Percentiles rank a stretch among this genome's conserved stretches.
Conservation (phyloP, 2,888 invertebrate genomes). For the Drosophila yooni region DNA sequence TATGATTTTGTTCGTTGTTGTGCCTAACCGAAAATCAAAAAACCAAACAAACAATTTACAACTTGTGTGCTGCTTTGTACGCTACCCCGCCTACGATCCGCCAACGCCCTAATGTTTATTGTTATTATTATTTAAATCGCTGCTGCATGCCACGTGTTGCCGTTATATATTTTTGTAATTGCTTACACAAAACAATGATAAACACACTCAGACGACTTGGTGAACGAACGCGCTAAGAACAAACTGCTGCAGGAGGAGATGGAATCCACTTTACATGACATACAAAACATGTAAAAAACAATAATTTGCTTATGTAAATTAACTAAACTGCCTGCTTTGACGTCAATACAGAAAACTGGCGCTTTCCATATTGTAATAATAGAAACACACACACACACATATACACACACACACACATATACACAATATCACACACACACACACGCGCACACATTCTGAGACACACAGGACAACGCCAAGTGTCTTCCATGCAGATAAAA, state of each 20-base stretch:
- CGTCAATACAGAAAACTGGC: constrained; percentile 77
- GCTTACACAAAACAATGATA: constrained; percentile 42
- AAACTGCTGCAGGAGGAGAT: constrained; percentile 98
- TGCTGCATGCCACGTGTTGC: constrained; percentile 60
- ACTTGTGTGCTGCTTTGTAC: constrained; percentile 62
- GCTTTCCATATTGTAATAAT: constrained; percentile 78
- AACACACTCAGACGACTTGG: constrained; percentile 92
- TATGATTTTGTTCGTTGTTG: constrained; percentile 69
- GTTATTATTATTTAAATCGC: constrained; percentile 21
- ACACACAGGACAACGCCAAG: constrained; percentile 60
- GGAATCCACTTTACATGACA: constrained; percentile 99
- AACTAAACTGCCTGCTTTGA: constrained; percentile 80
- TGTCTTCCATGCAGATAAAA: constrained; percentile 66
- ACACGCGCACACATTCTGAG: constrained; percentile 23
- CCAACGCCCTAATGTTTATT: constrained; percentile 55
- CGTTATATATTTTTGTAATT: constrained; percentile 48
- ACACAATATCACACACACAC: constrained; percentile 30
- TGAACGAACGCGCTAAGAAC: constrained; percentile 97
- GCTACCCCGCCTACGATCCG: constrained; percentile 51
- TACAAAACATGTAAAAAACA: constrained; percentile 96
- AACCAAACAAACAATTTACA: constrained; percentile 42
- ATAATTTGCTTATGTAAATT: constrained; percentile 72
- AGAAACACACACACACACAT: constrained; percentile 45
- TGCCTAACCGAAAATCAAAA: constrained; percentile 63
- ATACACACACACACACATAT: constrained; percentile 29